Evolutionary conservation across 2,797 vertebrate genomes (phyloP).

Genomic region (Psittacula derbiana): DNA sequence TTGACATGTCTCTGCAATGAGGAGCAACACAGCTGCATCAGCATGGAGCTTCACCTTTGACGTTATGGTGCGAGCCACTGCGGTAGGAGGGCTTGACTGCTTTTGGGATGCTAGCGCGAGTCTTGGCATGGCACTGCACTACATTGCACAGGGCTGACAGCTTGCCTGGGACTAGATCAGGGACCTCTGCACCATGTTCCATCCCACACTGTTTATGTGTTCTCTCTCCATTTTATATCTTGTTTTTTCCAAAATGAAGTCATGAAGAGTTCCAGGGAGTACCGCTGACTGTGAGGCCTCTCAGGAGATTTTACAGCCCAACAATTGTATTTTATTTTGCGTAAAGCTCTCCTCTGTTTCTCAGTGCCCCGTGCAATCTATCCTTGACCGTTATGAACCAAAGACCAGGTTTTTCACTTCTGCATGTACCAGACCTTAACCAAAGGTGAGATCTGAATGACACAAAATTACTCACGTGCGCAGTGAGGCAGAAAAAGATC

Average conservation of each 20-base stretch:
- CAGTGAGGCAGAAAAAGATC: neutral
- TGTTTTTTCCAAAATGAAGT: neutral
- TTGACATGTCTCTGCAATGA: neutral
- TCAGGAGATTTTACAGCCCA: neutral
- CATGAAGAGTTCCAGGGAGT: neutral
- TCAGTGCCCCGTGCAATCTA: neutral
- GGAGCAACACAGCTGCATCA: neutral
- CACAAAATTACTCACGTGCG: neutral
- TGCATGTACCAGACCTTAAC: neutral
- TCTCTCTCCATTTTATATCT: neutral
- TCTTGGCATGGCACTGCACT: rapidly evolving
- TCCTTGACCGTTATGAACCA: neutral
- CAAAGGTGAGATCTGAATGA: neutral
- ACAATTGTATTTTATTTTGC: neutral
- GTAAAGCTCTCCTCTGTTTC: neutral
- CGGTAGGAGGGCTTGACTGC: neutral
- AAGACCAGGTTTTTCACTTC: neutral
- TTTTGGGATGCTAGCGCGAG: rapidly evolving
- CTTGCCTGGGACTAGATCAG: neutral
- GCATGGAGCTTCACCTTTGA: neutral
- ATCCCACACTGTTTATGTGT: neutral
- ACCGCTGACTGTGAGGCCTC: neutral
- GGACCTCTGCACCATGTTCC: neutral
- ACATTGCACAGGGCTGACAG: rapidly evolving
- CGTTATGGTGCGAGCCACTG: rapidly evolving